Evolutionary conservation across 2,113 vertebrate species (phyloP).

Genomic region (Gambusia holbrooki): DNA sequence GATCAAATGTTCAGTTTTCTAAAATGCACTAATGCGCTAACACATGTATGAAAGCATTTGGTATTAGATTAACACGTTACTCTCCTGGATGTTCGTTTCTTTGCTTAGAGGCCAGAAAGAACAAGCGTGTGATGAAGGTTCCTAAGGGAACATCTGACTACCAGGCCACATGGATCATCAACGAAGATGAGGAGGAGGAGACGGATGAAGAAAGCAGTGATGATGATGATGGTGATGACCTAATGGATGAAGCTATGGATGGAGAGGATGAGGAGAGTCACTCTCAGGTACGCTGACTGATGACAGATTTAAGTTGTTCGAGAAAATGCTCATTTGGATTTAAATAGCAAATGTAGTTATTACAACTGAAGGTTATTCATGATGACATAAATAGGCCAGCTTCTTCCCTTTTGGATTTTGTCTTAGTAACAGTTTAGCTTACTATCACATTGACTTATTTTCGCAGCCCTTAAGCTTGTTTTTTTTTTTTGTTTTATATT

Average conservation of each 20-base stretch:
- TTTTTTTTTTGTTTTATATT: too few relatives aligned
- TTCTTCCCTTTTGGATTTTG: too few relatives aligned
- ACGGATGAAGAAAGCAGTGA: constrained; percentile 78
- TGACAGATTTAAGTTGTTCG: not conserved
- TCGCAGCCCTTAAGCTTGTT: too few relatives aligned
- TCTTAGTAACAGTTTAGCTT: too few relatives aligned
- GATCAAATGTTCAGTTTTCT: not conserved
- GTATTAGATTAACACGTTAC: not conserved
- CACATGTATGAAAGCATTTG: too few relatives aligned
- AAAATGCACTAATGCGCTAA: too few relatives aligned
- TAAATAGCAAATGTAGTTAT: too few relatives aligned
- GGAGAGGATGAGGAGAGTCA: constrained; percentile 75
- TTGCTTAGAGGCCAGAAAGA: constrained; percentile 80
- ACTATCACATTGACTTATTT: too few relatives aligned
- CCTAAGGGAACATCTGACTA: constrained; percentile 96
- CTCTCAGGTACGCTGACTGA: constrained; percentile 81
- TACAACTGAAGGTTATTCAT: too few relatives aligned
- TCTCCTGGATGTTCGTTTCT: constrained; percentile 4
- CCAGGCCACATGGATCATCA: constrained; percentile 95
- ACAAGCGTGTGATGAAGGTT: constrained; percentile 85
- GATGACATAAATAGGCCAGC: too few relatives aligned
- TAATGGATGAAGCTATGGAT: constrained; percentile 75
- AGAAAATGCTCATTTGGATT: not conserved
- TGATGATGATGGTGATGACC: constrained; percentile 73
- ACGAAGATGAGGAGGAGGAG: constrained; percentile 78